A percentile compares a stretch with the other conserved stretches of the same genome.
These are phyloP conservation scores for Pseudomugil gertrudae DNA, from an alignment of 2,797 vertebrate genomes.

Conservation along the genomic window DNA sequence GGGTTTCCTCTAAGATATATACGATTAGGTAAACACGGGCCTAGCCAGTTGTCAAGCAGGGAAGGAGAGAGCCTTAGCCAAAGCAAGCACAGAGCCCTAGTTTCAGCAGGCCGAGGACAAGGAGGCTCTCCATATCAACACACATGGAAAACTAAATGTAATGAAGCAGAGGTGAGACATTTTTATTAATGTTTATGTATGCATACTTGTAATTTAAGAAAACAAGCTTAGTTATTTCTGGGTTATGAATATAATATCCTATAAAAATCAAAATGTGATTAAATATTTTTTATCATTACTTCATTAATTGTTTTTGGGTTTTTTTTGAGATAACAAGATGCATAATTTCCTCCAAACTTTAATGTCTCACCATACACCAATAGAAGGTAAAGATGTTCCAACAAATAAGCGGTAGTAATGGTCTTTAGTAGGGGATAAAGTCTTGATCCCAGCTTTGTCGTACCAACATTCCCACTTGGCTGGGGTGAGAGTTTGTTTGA, in stretches of 20 bases:
- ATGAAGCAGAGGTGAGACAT: constrained; percentile 58
- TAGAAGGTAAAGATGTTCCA: constrained; percentile 45
- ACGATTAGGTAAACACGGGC: constrained; percentile 78
- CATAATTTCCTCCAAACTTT: constrained; percentile 36
- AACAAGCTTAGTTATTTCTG: constrained; percentile 30
- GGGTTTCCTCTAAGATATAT: constrained; percentile 81
- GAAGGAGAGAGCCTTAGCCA: constrained; percentile 65
- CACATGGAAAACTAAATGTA: constrained; percentile 71
- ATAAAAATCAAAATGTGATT: constrained; percentile 32
- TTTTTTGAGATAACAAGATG: constrained; percentile 24
- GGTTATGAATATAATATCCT: constrained; percentile 30
- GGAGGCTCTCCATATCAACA: constrained; percentile 76
- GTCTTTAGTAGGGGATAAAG: constrained; percentile 38
- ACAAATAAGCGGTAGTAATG: constrained; percentile 26
- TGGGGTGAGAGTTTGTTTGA: constrained; percentile 28
- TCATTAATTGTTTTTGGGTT: constrained; percentile 3
- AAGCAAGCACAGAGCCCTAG: constrained; percentile 78
- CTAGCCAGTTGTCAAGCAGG: constrained; percentile 69
- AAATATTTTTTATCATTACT: background rate
- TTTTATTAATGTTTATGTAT: constrained; percentile 59
- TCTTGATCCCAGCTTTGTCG: constrained; percentile 45
- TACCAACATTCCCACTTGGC: constrained; percentile 44
- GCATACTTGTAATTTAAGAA: constrained; percentile 63
- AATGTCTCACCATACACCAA: constrained; percentile 27
- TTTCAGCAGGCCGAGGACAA: constrained; percentile 75